These are phyloP conservation scores for Eumacrocentrus americanus DNA, from an alignment of 2,888 invertebrate genomes.

Conservation along the genomic window DNA sequence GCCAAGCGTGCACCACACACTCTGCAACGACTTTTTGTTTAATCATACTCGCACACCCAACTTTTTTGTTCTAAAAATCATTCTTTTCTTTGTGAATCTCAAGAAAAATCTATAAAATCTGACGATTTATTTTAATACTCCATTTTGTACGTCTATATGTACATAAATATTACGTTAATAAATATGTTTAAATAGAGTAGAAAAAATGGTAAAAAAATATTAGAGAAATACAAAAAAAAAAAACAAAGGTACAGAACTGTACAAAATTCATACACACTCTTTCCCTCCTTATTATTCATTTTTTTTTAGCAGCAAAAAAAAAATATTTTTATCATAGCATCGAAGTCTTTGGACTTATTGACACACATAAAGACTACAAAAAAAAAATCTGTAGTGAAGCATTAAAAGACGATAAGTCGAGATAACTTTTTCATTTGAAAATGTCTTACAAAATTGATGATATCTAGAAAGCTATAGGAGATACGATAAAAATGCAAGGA, in stretches of 20 bases:
- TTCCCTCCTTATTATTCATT: neutral
- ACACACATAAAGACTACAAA: conserved; percentile 7
- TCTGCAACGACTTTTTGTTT: neutral
- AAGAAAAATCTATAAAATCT: neutral
- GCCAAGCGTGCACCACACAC: conserved; percentile 31
- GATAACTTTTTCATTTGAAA: too few species aligned
- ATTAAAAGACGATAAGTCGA: too few species aligned
- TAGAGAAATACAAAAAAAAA: conserved; percentile 24
- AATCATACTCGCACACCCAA: conserved; percentile 24
- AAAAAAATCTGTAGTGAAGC: too few species aligned
- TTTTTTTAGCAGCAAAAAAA: neutral
- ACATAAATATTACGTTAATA: conserved; percentile 33
- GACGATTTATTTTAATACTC: neutral
- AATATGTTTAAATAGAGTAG: conserved; percentile 35
- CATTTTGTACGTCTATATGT: conserved; percentile 4
- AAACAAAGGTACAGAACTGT: conserved; percentile 30
- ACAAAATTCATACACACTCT: conserved; percentile 25
- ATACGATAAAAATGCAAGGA: too few species aligned
- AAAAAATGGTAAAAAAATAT: conserved; percentile 31
- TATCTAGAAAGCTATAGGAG: too few species aligned
- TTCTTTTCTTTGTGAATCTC: neutral
- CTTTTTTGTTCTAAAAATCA: neutral
- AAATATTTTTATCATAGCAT: conserved; percentile 12
- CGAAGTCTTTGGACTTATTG: conserved; percentile 29
- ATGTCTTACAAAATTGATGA: too few species aligned